Evolutionary conservation across 2,113 vertebrate genomes (phyloP), one percentile per base, ranked within the genome.

Genomic region (Dissostichus mawsoni): DNA sequence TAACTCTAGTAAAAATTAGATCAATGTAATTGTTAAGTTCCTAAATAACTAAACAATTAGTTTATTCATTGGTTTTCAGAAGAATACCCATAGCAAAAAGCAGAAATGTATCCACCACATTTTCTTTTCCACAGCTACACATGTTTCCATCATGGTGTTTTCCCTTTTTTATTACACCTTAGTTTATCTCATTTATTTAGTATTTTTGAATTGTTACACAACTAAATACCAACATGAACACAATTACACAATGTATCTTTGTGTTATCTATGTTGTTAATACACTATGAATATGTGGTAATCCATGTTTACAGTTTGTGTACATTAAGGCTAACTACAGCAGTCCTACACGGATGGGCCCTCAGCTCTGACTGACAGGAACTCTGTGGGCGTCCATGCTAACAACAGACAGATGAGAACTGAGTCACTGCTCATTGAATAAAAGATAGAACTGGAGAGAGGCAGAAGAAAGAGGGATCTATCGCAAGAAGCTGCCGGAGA

Each of bases 341-440:
- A 44, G 56, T 17, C 13, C 58, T 50, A 44, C 67, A 33, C 33
- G 63, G 63, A 53, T 33, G 51, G 25, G 45, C 76, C 59, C 29
- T 82, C 68, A 68, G 55, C 81, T 18, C n/a, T 52, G 62, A 74
- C 58, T 84, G 44, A 69, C 52, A 84, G 79, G 87, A 90, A 90
- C 84, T 52, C 61, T 55, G 92, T 88, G 76, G 91, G 88, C 84
- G 82, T 89, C 45, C 86, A 51, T 69, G 76, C 69, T 87, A 83
- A 87, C 67, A 86, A 75, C 83, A 85, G 81, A 91, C 90, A 89
- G 85, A 92, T 90, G 90, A 89, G 90, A 92, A 92, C 76, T 84
- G 82, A 91, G 84, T 91, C 89, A 90, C 78, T 81, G 85, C 81
- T 90, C 89, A 91, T 84, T 93, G 89, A 92, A 92, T 90, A 85